phyloP scores from a whole-genome alignment of 2,888 invertebrate species.

The Mimumesa dahlbomi region DNA sequence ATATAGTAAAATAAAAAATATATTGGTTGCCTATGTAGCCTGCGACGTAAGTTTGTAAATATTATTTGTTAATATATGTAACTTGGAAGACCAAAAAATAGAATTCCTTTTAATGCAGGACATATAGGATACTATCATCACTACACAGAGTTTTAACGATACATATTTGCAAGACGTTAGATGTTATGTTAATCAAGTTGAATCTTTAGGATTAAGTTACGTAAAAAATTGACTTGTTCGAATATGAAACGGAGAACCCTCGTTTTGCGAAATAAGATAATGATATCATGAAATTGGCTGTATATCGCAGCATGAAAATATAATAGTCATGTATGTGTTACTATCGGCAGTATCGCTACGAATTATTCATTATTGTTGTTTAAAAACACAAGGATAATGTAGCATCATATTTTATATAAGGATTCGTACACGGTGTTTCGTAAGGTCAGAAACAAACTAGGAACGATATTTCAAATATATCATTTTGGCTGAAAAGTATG shows the following conservation, averaged over 20 bases:
- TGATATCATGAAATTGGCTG: slow-evolving; percentile 6
- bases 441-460: too few species aligned
- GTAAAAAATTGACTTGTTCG: slow-evolving; percentile 9
- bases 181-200: slow-evolving; percentile 42
- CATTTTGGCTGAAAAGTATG: too few species aligned
- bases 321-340: slow-evolving; percentile 4
- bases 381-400: not conserved
- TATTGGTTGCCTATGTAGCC: slow-evolving; percentile 56
- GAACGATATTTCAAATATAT: too few species aligned
- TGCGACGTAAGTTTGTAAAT: slow-evolving; percentile 70
- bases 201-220: slow-evolving; percentile 43
- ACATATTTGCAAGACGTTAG: slow-evolving; percentile 21
- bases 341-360: slow-evolving; percentile 5
- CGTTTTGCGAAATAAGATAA: slow-evolving; percentile 11
- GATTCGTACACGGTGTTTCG: too few species aligned
- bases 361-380: slow-evolving; percentile 7
- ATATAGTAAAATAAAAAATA: slow-evolving; percentile 42
- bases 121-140: slow-evolving; percentile 23
- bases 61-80: slow-evolving; percentile 61
- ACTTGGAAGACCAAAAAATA: slow-evolving; percentile 27
- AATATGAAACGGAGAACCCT: too few species aligned
- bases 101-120: slow-evolving; percentile 39
- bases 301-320: slow-evolving; percentile 13
- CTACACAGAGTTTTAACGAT: slow-evolving; percentile 10
- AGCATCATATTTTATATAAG: slow-evolving; percentile 3